Evolutionary conservation across 2,888 invertebrate genomes (phyloP), one percentile per base, ranked within the genome.

Genomic region (Perithous albicinctus): DNA sequence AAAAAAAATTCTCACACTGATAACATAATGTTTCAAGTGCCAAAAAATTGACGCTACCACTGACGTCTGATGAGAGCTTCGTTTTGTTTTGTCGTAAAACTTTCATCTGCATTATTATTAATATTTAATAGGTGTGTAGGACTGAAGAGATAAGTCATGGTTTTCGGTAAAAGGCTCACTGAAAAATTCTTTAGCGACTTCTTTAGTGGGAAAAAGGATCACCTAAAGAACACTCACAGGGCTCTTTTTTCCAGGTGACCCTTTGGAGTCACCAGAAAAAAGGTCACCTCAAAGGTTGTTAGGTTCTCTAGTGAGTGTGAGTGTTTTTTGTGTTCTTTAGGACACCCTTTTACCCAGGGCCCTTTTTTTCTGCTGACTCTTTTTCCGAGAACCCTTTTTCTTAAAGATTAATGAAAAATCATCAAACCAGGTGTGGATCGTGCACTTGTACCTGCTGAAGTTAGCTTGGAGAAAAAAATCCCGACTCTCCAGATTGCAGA

Each of bases 401-500:
- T 69, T 54, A 41, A 10, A 26, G 7, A 26, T 15, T 54, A 29
- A 35, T 64, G 26, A 15, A 20, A 29, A 54, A 74, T 64, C 54
- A 18, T 18, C 41, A 61, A 38, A 15, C 64, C 20, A 48, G 12
- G 23, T 54, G 26, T 64, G 64, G 26, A 64, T 74, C 54, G 29
- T 29, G 20, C 38, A n/a, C 20, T 8, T 10, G 29, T 38, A 15
- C 48, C 38, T 38, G 63, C 48, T 43, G 38, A 15, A 59, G 26
- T 38, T 29, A 38, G 63, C 64, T 51, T 26, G 46, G 73, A 61
- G 46, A 20, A 35, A 15, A 48, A 35, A 18, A n/a, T 7, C 12
- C 63, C 43, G 59, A 43, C 46, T 32, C 61, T 73, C 38, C n/a
- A n/a, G n/a, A 32, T 32, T 41, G 32, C n/a, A 48, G 59, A 8